Conservation (phyloP, 2,888 invertebrate genomes). For the Ectobius pallidus region DNA sequence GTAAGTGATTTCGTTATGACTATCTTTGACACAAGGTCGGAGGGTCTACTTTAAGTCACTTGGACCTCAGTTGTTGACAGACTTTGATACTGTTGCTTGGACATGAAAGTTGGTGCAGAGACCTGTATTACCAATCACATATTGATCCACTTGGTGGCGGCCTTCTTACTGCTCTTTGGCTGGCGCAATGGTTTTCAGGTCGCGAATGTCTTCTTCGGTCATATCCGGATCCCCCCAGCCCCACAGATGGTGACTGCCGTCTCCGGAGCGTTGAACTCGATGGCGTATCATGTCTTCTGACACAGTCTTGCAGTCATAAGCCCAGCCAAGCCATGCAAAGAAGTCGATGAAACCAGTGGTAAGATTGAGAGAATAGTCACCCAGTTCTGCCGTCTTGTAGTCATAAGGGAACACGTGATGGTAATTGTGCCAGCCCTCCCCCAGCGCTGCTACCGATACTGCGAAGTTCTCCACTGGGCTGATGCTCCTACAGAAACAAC, state of each 20-base stretch:
- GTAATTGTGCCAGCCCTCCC: conserved; percentile 86
- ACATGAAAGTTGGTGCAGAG: too few relatives aligned
- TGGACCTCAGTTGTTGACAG: too few relatives aligned
- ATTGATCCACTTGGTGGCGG: too few relatives aligned
- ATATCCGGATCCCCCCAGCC: conserved; percentile 38
- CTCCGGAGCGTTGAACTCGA: conserved; percentile 75
- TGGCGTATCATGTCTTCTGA: conserved; percentile 70
- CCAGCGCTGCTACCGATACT: conserved; percentile 76
- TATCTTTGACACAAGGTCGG: too few relatives aligned
- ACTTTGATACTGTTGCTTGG: too few relatives aligned
- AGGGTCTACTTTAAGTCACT: too few relatives aligned
- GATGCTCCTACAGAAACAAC: conserved; percentile 61
- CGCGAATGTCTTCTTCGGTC: conserved; percentile 12
- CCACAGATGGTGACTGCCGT: conserved; percentile 63
- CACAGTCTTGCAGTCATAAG: conserved; percentile 84
- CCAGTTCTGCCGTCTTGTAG: conserved; percentile 54
- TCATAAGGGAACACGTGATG: conserved; percentile 73
- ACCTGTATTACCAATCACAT: too few relatives aligned
- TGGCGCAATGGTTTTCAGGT: not conserved
- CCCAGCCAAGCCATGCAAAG: conserved; percentile 75
- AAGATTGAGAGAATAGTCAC: conserved; percentile 57
- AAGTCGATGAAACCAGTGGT: conserved; percentile 57
- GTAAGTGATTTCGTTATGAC: too few relatives aligned
- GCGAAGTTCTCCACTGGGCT: conserved; percentile 73
- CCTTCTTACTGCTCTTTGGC: not conserved